Base-by-base conservation (phyloP, 2,888 invertebrate species). In the Nasonia oneida region DNA sequence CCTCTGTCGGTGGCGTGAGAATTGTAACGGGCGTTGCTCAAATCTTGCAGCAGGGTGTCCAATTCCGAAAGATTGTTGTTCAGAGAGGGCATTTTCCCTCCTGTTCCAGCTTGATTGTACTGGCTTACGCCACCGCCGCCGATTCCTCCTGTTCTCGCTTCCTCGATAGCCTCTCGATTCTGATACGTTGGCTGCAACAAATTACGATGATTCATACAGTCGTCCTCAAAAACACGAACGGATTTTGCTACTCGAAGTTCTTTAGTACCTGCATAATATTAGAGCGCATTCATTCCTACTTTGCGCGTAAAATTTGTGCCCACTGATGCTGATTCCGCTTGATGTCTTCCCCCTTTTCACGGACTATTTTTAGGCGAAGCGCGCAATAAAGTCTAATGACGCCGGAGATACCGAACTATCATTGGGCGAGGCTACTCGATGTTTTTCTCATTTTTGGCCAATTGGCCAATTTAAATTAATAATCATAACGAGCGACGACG, bases 1-100 rank as follows among this genome's bases (percentile, higher is more conserved):
- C 95, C 94, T 92, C 94, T 94, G 81, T 93, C 93, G 50, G 91
- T 90, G 79, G 90, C 90, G 42, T 93, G 91, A 50, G 93, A 89
- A 87, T 94, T 94, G 91, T 96, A 96, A 86, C 95, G 95, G 0
- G 97, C 97, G 92, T 96, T 97, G 94, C 98, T 98, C 89, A 99
- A 95, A 93, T 99, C 99, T 92, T 98, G 97, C 84, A 99, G 95
- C 81, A 99, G 95, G 23, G 97, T 97, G 93, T 99, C 99, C 92
- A 99, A 94, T 93, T 99, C 99, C 0, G 97, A 97, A 74, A 98
- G 95, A 93, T 98, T 97, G 89, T 96, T 97, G 91, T 95, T 95
- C 84, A 95, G 93, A 0, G 95, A 94, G 6, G 94, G 93, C 89
- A 94, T 92, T 89, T 94, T 94, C 75, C 94, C 93, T 47, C 91